Evolutionary conservation across 2,888 invertebrate genomes (phyloP), one percentile per base, ranked within the genome.

Genomic region (Ethmia dodecea): DNA sequence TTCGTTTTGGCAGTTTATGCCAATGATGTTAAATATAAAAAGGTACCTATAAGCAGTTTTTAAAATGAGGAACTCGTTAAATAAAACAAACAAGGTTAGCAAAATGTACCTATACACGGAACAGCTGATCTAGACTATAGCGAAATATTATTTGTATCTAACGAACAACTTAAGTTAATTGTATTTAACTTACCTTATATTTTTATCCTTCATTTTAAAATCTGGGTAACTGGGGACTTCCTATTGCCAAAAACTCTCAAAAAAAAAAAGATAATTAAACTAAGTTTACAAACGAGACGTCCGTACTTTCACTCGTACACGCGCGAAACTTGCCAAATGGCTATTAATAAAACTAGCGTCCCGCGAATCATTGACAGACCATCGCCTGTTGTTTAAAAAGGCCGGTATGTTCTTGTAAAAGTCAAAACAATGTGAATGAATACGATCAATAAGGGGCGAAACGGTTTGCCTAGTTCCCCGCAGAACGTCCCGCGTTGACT

Each of bases 121-220:
- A n/a, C n/a, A n/a, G n/a, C n/a, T n/a, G n/a, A n/a, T n/a, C n/a
- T n/a, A n/a, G n/a, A n/a, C n/a, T n/a, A n/a, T n/a, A n/a, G n/a
- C n/a, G n/a, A n/a, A n/a, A n/a, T n/a, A n/a, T n/a, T n/a, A n/a
- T n/a, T n/a, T n/a, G n/a, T n/a, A n/a, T n/a, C n/a, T n/a, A n/a
- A n/a, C n/a, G n/a, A n/a, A n/a, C n/a, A n/a, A n/a, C n/a, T n/a
- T n/a, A n/a, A n/a, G n/a, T 25, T 10, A 25, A 25, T n/a, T 27
- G 10, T 25, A 8, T 13, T 15, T 31, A 46, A 57, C 73, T 70
- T 52, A 75, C 75, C 70, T 48, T 37, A 52, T 53, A 30, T 55
- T 63, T 43, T 67, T 72, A 49, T 74, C 73, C 60, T 69, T 73
- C 74, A 75, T 75, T 50, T 40, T 27, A 32, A 18, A 31, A n/a